phyloP scores from a whole-genome alignment of 2,113 vertebrate species.

The Sardina pilchardus region DNA sequence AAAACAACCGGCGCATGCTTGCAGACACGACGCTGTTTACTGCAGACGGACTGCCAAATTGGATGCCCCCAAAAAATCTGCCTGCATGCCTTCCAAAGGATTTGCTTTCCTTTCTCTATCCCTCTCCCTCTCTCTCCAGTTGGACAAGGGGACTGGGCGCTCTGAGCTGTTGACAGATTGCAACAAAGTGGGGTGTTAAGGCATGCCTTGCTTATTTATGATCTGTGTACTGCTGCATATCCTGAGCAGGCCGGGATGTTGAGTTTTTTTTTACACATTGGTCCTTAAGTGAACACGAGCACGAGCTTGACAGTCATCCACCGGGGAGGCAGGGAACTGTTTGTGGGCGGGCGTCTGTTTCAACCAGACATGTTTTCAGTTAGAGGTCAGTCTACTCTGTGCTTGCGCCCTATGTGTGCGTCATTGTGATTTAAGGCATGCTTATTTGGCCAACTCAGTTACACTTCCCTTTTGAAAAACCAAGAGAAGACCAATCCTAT shows the following conservation, averaged over 20 bases:
- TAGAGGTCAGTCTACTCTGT: background rate
- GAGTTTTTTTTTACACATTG: background rate
- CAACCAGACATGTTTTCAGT: background rate
- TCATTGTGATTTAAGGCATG: background rate
- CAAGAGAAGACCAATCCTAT: background rate
- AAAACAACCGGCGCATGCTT: slow-evolving; percentile 45
- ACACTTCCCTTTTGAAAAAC: background rate
- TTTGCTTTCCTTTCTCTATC: background rate
- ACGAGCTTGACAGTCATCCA: background rate
- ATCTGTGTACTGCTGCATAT: slow-evolving; percentile 30
- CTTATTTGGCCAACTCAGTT: background rate
- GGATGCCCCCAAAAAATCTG: slow-evolving; percentile 37
- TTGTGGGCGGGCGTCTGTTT: slow-evolving; percentile 5
- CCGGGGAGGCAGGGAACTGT: background rate
- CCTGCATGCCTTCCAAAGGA: slow-evolving; percentile 42
- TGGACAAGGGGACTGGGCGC: slow-evolving; percentile 47
- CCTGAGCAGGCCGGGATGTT: background rate
- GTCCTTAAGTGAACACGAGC: background rate
- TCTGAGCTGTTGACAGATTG: slow-evolving; percentile 52
- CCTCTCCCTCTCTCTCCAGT: slow-evolving; percentile 30
- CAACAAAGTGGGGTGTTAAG: slow-evolving; percentile 47
- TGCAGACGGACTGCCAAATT: slow-evolving; percentile 57
- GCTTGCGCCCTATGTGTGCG: background rate
- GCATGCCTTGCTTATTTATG: slow-evolving; percentile 46
- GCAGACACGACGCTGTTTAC: slow-evolving; percentile 57